These are phyloP conservation scores for Acropternis orthonyx DNA, from an alignment of 2,797 vertebrate species.

Conservation along the genomic window DNA sequence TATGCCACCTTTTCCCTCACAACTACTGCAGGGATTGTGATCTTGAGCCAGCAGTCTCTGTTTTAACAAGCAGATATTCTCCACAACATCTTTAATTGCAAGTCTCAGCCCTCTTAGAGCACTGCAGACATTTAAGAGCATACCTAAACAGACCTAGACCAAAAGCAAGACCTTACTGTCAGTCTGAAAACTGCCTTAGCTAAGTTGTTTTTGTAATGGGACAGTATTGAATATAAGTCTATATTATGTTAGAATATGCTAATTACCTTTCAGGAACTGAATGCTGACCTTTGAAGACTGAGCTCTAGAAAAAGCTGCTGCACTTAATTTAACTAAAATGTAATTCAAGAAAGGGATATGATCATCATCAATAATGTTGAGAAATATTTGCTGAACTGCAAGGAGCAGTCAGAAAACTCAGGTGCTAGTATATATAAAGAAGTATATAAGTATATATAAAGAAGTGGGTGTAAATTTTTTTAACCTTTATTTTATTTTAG, in stretches of 20 bases:
- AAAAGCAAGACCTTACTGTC: not conserved
- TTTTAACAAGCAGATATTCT: not conserved
- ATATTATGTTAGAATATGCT: not conserved
- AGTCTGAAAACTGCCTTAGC: not conserved
- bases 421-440: not conserved
- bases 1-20: not conserved
- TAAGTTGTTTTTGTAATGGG: not conserved
- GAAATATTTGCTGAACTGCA: not conserved
- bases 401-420: not conserved
- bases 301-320: not conserved
- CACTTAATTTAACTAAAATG: not conserved
- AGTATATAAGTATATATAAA: not conserved
- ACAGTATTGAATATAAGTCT: not conserved
- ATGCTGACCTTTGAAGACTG: not conserved
- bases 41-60: not conserved
- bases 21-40: not conserved
- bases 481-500: not conserved
- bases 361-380: not conserved
- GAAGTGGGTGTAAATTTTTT: not conserved
- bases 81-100: not conserved
- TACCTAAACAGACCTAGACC: not conserved
- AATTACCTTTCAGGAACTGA: not conserved
- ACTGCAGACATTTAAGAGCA: not conserved
- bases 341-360: not conserved
- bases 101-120: not conserved